Evolutionary conservation across 2,797 vertebrate genomes (phyloP).

Genomic region (Cirrhinus molitorella): DNA sequence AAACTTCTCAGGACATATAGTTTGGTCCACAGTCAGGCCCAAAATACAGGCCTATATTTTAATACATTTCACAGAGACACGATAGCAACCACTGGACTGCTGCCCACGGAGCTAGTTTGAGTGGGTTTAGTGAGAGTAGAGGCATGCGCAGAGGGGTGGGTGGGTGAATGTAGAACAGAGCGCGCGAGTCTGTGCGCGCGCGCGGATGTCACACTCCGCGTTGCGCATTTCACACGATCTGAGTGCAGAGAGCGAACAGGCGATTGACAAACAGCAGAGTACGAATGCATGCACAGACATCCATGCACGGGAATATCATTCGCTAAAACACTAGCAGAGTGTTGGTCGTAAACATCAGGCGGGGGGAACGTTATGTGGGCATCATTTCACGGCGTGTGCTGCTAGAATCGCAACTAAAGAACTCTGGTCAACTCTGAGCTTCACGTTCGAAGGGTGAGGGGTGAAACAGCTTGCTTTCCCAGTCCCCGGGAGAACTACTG

Average conservation of each 20-base stretch:
- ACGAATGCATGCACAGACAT: constrained; percentile 43
- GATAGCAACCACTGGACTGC: constrained; percentile 8
- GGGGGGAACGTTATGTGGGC: constrained; percentile 77
- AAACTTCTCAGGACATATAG: not conserved
- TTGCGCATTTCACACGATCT: constrained; percentile 70
- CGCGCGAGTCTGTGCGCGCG: constrained; percentile 65
- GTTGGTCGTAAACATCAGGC: constrained; percentile 74
- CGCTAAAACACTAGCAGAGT: constrained; percentile 55
- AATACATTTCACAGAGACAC: not conserved
- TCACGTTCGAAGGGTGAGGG: constrained; percentile 30
- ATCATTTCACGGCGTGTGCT: constrained; percentile 67
- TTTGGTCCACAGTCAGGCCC: not conserved
- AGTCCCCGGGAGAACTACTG: constrained; percentile 68
- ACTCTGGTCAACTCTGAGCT: constrained; percentile 28
- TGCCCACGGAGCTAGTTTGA: constrained; percentile 15
- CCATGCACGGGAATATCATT: constrained; percentile 26
- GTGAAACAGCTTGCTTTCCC: constrained; percentile 54
- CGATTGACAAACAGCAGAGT: constrained; percentile 3
- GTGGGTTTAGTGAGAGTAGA: constrained; percentile 45
- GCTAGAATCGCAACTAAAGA: constrained; percentile 58
- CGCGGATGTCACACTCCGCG: constrained; percentile 72
- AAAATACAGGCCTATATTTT: not conserved
- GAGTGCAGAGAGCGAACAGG: constrained; percentile 38
- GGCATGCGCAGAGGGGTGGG: constrained; percentile 81
- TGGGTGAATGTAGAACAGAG: constrained; percentile 58